Evolutionary conservation across 2,888 invertebrate species (phyloP), one percentile per base, ranked within the genome.

Genomic region (Macropis europaea): DNA sequence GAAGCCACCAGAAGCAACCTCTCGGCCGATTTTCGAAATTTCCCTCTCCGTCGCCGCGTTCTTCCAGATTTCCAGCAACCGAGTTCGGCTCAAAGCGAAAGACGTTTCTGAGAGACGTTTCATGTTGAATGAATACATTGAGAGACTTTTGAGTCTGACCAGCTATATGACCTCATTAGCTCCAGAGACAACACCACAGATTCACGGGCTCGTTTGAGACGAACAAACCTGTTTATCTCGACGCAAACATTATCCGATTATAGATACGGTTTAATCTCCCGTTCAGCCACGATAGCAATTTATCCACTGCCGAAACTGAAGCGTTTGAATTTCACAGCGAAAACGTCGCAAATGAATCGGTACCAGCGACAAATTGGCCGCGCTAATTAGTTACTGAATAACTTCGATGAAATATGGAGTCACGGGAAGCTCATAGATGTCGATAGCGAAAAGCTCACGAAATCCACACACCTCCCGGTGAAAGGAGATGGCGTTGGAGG

Each of bases 221-320:
- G 30, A 22, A 15, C 47, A 62, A 73, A 73, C 34, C 19, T 17
- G 43, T 26, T 62, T 74, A 74, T 74, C 73, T 17, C 3, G 7
- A 6, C 9, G 50, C 61, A 72, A 74, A 72, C 17, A 50, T 53
- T 57, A 72, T 19, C 45, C 34, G 69, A 57, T 57, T 69, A 62
- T 52, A 56, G 52, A 69, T 62, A 56, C 45, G 28, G 61, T 3
- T 67, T 67, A 38, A 67, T 74, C 40, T 42, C n/a, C n/a, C n/a
- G 28, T 15, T 36, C 6, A 13, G 19, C n/a, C 11, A 32, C 15
- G 52, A 38, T 70, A 57, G 22, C 32, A 19, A 15, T 40, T 54
- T 40, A 9, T 6, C 11, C 6, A 19, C 32, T 1, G 2, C 28
- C 2, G 24, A 53, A 13, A 42, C 13, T 24, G 6, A 9, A 4